Percentiles rank a stretch among this genome's conserved stretches.
phyloP scores from a whole-genome alignment of 1,140 invertebrate species.

The Argopecten irradians region DNA sequence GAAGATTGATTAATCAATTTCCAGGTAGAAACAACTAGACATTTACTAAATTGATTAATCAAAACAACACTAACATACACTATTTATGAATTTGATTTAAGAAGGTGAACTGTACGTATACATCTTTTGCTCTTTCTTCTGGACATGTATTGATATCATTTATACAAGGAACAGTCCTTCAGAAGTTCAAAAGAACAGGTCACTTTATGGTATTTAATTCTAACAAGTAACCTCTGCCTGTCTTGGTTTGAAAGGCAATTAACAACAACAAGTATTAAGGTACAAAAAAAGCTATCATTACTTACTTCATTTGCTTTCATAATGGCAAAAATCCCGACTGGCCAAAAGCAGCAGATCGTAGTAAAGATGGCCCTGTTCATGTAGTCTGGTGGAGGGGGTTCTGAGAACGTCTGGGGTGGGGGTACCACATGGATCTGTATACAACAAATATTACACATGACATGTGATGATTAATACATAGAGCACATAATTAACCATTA shows the following conservation, averaged over 20 bases:
- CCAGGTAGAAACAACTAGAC: no score
- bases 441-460: neutral
- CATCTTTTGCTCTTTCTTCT: no score
- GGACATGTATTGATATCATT: no score
- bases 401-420: slow-evolving; percentile 19
- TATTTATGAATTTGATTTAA: no score
- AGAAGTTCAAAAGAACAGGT: no score
- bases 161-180: no score
- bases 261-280: slow-evolving; percentile 40
- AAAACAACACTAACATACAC: no score
- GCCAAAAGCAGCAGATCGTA: slow-evolving; percentile 68
- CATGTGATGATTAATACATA: no score
- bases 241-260: slow-evolving; percentile 25
- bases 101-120: no score
- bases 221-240: neutral
- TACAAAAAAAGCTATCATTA: neutral
- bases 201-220: neutral
- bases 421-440: slow-evolving; percentile 47
- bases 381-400: slow-evolving; percentile 60
- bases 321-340: slow-evolving; percentile 66
- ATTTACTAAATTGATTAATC: no score
- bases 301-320: slow-evolving; percentile 68
- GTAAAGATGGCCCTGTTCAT: slow-evolving; percentile 63
- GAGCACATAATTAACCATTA: no score
- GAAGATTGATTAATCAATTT: no score